phyloP scores from a whole-genome alignment of 2,888 invertebrate genomes.

The Nematopogon swammerdamellus region DNA sequence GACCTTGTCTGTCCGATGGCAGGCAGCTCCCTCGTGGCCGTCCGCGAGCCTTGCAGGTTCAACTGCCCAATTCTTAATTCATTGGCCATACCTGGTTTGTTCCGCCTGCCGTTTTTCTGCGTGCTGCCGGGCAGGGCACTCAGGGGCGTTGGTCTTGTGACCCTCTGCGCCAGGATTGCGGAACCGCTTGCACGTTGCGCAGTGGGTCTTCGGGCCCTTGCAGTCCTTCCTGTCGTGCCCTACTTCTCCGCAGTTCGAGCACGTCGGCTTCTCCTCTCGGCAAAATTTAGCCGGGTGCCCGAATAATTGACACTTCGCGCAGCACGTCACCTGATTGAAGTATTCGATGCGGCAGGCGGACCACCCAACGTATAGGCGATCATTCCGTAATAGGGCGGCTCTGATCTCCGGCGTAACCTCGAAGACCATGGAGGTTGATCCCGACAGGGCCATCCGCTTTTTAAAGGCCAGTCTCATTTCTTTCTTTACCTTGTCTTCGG shows the following conservation, averaged over 20 bases:
- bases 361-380: constrained; percentile 11
- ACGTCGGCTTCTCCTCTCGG: constrained; percentile 3
- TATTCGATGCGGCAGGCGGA: constrained; percentile 7
- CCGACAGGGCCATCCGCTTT: background rate
- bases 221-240: constrained; percentile 12
- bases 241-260: constrained; percentile 13
- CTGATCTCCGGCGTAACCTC: constrained; percentile 7
- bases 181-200: constrained; percentile 16
- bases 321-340: constrained; percentile 11
- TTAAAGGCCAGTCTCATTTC: constrained; percentile 1
- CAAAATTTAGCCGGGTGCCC: constrained; percentile 19
- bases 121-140: constrained; percentile 11
- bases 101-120: constrained; percentile 8
- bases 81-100: constrained; percentile 8
- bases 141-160: constrained; percentile 6
- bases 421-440: constrained; percentile 4
- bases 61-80: background rate
- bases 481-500: background rate
- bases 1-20: background rate
- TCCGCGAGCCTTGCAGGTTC: background rate
- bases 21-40: background rate
- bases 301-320: constrained; percentile 18
- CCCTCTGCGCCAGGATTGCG: background rate
- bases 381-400: background rate
- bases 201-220: background rate